phyloP scores from a whole-genome alignment of 2,888 invertebrate species.

The Leptopilina myrica region DNA sequence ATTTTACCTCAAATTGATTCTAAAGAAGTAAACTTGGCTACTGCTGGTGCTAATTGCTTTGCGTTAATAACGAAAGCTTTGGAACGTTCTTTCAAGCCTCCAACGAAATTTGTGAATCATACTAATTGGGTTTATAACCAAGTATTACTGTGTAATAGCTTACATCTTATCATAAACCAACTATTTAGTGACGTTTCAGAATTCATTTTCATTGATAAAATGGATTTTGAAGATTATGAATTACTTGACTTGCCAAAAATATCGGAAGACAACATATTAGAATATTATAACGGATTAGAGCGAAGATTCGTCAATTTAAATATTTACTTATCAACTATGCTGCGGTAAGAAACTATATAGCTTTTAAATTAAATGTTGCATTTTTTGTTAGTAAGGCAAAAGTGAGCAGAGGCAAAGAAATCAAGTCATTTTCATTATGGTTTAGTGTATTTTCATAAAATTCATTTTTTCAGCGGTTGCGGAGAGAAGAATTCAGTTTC shows the following conservation, averaged over 20 bases:
- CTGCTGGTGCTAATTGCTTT: slow-evolving; percentile 68
- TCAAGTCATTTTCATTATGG: too few species aligned
- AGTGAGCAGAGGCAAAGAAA: too few species aligned
- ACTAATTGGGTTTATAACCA: slow-evolving; percentile 63
- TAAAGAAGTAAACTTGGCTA: slow-evolving; percentile 59
- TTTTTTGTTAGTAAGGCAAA: too few species aligned
- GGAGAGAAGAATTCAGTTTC: slow-evolving; percentile 64
- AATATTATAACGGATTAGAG: slow-evolving; percentile 64
- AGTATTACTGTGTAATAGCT: slow-evolving; percentile 67
- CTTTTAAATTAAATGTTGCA: background rate
- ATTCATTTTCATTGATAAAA: slow-evolving; percentile 42
- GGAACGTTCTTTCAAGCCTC: slow-evolving; percentile 67
- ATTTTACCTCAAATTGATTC: slow-evolving; percentile 67
- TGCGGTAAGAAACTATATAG: slow-evolving; percentile 50
- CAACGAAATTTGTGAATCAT: slow-evolving; percentile 58
- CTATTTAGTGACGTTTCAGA: slow-evolving; percentile 66
- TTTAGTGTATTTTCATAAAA: too few species aligned
- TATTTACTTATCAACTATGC: slow-evolving; percentile 64
- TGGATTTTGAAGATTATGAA: slow-evolving; percentile 27
- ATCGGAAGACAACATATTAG: slow-evolving; percentile 62
- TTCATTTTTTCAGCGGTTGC: slow-evolving; percentile 59
- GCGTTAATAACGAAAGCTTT: slow-evolving; percentile 66
- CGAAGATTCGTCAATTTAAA: slow-evolving; percentile 70
- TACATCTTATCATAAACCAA: slow-evolving; percentile 68
- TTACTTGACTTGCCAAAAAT: slow-evolving; percentile 64